Evolutionary conservation across 2,113 vertebrate species (phyloP), one percentile per base, ranked within the genome.

Genomic region (Lycaon pictus): DNA sequence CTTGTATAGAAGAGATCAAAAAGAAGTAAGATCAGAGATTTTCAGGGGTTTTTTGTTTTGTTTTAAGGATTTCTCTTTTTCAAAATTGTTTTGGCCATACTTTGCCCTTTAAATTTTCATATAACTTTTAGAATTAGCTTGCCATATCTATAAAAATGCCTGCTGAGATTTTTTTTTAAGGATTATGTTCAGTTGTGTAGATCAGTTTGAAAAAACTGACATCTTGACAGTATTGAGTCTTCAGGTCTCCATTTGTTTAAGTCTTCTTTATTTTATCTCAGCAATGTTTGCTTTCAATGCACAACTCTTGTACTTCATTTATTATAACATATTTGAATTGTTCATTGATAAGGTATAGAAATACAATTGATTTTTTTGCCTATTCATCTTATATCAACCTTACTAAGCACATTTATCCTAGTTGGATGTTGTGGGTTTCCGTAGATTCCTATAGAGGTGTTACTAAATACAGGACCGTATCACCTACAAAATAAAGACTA

Each of bases 331-430:
- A 11, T 87, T 87, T 32, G 37, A 35, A 79, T 72, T 87, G 12
- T 74, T 90, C 63, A 67, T 84, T 17, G 32, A 19, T 63, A 76
- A 29, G 77, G n/a, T 22, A 35, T 48, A 80, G 55, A 96, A 71
- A 53, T 55, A 79, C 29, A 53, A 0, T 23, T 55, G 37, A 5
- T 48, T 65, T 69, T 69, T 92, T 92, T 56, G 27, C 43, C 43
- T 94, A 29, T 65, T 85, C 15, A 65, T 56, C 35, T 81, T 74
- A 1, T 67, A 77, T 93, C 72, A 23, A 85, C n/a, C 19, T 74
- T 81, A 81, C 29, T 86, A 51, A 96, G 74, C 56, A 83, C 37
- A 62, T 90, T 93, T 62, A 12, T 93, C 85, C 58, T 20, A 22
- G 13, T 79, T 84, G 37, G 9, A 29, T 84, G 23, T 23, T 13